Evolutionary conservation across 2,113 vertebrate species (phyloP).

Genomic region (Ptilorrhoa leucosticta): DNA sequence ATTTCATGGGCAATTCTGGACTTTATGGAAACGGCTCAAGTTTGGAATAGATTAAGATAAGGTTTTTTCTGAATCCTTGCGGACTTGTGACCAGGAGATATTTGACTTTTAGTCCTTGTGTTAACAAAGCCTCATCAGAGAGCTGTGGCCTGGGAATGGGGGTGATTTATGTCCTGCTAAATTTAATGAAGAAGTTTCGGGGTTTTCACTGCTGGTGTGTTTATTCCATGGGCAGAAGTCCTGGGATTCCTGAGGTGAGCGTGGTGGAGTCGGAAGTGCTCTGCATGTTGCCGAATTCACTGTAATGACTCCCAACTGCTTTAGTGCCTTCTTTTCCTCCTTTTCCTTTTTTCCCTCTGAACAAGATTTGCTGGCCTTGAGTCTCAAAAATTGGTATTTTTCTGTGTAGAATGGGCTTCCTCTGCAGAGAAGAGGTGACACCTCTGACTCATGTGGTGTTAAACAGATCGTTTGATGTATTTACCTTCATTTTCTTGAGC

Average conservation of each 20-base stretch:
- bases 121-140: neutral
- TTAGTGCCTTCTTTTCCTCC: neutral
- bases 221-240: neutral
- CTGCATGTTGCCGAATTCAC: neutral
- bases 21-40: neutral
- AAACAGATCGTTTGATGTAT: slow-evolving; percentile 8
- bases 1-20: neutral
- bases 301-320: neutral
- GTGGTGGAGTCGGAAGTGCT: neutral
- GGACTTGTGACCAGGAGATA: accelerated
- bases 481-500: slow-evolving; percentile 17
- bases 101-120: neutral
- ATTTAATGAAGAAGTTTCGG: neutral
- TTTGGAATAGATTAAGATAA: neutral
- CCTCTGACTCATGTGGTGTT: neutral
- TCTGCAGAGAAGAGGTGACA: neutral
- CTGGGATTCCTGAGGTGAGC: neutral
- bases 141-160: neutral
- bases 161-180: neutral
- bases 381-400: neutral
- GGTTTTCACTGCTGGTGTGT: neutral
- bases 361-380: neutral
- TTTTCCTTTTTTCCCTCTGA: neutral
- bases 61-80: neutral
- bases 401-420: neutral